Conservation (phyloP, 2,888 invertebrate species). For the Rhyacophila evoluta region DNA sequence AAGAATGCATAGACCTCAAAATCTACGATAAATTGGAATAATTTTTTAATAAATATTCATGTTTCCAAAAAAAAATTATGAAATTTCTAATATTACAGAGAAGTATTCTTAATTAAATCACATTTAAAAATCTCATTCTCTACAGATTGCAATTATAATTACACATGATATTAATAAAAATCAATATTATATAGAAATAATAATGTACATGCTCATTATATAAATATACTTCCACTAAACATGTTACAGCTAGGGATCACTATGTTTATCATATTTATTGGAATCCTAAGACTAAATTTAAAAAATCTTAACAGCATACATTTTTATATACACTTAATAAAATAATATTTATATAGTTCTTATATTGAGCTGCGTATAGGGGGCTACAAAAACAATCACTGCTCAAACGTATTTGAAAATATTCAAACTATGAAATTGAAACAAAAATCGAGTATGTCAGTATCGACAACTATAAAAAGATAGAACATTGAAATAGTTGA, state of each 20-base stretch:
- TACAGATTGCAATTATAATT: slow-evolving; percentile 15
- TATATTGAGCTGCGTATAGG: slow-evolving; percentile 35
- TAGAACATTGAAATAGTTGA: not conserved
- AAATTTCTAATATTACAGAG: slow-evolving; percentile 25
- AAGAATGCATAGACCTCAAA: too few relatives aligned
- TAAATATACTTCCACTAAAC: slow-evolving; percentile 49
- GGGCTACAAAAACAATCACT: not conserved
- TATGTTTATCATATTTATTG: slow-evolving; percentile 50
- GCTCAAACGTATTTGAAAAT: not conserved
- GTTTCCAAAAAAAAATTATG: not conserved
- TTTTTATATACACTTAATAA: slow-evolving; percentile 27
- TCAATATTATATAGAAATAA: slow-evolving; percentile 23
- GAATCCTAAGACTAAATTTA: slow-evolving; percentile 45
- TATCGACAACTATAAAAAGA: not conserved
- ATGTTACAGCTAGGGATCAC: slow-evolving; percentile 49
- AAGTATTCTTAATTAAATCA: slow-evolving; percentile 1
- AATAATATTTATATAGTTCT: slow-evolving; percentile 35
- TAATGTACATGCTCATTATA: slow-evolving; percentile 33
- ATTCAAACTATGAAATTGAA: not conserved
- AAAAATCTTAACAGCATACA: slow-evolving; percentile 45
- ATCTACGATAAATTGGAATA: too few relatives aligned
- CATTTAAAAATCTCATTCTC: slow-evolving; percentile 17
- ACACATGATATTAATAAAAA: slow-evolving; percentile 27
- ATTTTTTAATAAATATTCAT: slow-evolving; percentile 13
- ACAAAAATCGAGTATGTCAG: not conserved